Evolutionary conservation across 2,797 vertebrate genomes (phyloP), one percentile per base, ranked within the genome.

Genomic region (Trachurus trachurus): DNA sequence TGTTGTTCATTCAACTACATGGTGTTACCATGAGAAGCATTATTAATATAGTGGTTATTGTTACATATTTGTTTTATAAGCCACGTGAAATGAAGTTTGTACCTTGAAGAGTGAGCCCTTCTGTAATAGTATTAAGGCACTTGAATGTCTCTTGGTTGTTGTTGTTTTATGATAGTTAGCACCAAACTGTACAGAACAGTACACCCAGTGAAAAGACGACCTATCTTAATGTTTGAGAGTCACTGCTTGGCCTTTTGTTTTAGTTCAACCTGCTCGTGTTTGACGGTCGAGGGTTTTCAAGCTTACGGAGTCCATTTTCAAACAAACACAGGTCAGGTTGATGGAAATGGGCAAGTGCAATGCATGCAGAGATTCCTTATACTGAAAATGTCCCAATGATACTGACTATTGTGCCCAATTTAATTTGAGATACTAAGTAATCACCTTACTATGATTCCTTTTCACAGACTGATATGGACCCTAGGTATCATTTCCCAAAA

Each of bases 361-460:
- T 95, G 95, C 94, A 95, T 95, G 94, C 93, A 94, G 93, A 93
- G 93, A 93, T 92, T 95, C 90, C 91, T 95, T 82, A 92, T 88
- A 87, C 86, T 89, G 82, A 92, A 86, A 69, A 87, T 89, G 87
- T 87, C 85, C 88, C 77, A 85, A 72, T 80, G 66, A 90, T 83
- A 70, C 71, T 78, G 71, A 88, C 54, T 91, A 90, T 85, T 89
- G 93, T 94, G 92, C 93, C 94, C 92, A 87, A 74, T 87, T 93
- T 89, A 81, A 93, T 91, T 94, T 90, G 81, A 82, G 84, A 94
- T 87, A 88, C 81, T 77, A 85, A 94, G 89, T 92, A 91, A 92
- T 92, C 90, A 93, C 87, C 88, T 93, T 87, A 91, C 78, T 85
- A 90, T 80, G 86, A 89, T 91, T 94, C 89, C 90, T 89, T 93